phyloP scores from a whole-genome alignment of 2,113 vertebrate species.

The Rhinoptilus africanus region DNA sequence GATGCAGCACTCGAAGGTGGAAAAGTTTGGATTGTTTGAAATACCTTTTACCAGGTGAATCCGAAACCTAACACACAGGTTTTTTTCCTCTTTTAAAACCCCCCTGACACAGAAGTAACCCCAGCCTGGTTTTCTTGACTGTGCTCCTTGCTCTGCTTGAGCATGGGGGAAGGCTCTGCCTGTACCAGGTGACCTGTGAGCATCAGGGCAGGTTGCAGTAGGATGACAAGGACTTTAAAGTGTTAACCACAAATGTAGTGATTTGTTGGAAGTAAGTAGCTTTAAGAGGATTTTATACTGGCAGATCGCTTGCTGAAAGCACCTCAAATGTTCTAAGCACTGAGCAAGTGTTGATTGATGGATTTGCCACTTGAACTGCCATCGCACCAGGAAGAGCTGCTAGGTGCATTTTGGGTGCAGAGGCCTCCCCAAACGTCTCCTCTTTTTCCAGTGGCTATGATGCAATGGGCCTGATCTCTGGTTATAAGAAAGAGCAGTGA shows the following conservation, averaged over 20 bases:
- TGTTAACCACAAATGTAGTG: not conserved
- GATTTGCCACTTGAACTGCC: not conserved
- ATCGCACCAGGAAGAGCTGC: not conserved
- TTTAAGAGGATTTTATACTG: not conserved
- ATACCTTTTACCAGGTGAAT: not conserved
- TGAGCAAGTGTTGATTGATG: not conserved
- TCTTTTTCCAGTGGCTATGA: not conserved
- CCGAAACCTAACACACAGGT: not conserved
- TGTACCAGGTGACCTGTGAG: not conserved
- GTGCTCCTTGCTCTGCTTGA: not conserved
- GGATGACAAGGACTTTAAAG: not conserved
- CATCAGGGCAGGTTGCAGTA: not conserved
- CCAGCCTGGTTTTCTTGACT: not conserved
- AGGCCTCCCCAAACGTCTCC: not conserved
- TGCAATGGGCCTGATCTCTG: not conserved
- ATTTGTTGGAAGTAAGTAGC: not conserved
- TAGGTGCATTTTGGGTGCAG: not conserved
- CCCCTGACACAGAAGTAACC: not conserved
- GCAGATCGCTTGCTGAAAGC: not conserved
- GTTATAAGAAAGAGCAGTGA: not conserved
- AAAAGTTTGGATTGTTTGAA: not conserved
- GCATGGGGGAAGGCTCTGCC: accelerated
- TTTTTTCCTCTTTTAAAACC: not conserved
- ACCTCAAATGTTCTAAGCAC: not conserved
- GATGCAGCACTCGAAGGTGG: not conserved